Conservation (phyloP, 2,888 invertebrate genomes). For the Dynastes hyllus region DNA sequence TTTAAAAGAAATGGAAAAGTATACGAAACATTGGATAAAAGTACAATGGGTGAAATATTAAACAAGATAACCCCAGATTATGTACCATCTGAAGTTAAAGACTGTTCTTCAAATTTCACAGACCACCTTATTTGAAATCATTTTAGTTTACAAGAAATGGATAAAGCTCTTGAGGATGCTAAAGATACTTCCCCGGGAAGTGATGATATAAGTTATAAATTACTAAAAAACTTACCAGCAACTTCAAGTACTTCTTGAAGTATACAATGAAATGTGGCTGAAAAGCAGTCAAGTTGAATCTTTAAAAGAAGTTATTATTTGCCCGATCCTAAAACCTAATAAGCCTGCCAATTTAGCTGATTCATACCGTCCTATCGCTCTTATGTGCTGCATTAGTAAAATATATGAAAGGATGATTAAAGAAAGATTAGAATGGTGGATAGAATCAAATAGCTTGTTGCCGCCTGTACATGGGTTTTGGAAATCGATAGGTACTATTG, state of each 20-base stretch:
- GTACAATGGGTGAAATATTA: background rate
- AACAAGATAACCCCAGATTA: background rate
- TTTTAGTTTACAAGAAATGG: slow-evolving; percentile 14
- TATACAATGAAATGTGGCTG: slow-evolving; percentile 37
- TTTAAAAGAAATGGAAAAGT: background rate
- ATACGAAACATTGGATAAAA: slow-evolving; percentile 1
- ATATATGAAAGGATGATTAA: no score
- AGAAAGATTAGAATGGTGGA: no score
- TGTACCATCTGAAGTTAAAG: background rate
- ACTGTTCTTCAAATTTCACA: background rate
- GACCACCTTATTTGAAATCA: slow-evolving; percentile 5
- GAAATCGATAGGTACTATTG: no score
- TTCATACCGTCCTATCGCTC: background rate
- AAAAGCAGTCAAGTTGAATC: slow-evolving; percentile 3
- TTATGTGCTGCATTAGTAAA: no score
- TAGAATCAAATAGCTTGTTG: no score
- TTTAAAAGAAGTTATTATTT: slow-evolving; percentile 12
- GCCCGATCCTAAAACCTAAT: slow-evolving; percentile 5
- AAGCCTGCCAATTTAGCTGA: slow-evolving; percentile 2
- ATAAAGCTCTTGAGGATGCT: background rate
- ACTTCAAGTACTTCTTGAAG: slow-evolving; percentile 13
- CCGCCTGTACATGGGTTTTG: no score
- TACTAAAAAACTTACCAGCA: slow-evolving; percentile 23
- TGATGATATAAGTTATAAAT: slow-evolving; percentile 25
- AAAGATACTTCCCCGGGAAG: slow-evolving; percentile 31